Percentiles rank a stretch among this genome's conserved stretches.
Conservation (phyloP, 2,888 invertebrate species). For the Bhutanitis thaidina region DNA sequence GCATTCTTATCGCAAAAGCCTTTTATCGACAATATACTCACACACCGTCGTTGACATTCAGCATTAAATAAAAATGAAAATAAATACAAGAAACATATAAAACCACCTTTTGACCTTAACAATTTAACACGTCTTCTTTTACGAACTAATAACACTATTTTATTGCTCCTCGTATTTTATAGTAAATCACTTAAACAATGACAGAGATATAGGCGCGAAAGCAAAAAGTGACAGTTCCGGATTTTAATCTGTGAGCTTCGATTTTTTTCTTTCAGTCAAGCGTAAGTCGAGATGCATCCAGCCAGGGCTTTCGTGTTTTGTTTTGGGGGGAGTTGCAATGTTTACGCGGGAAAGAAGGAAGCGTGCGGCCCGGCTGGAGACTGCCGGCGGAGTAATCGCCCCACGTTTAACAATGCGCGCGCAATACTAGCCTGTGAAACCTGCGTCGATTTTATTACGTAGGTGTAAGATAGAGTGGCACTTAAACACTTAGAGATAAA, state of each 20-base stretch:
- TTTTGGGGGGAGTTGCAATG: conserved; percentile 55
- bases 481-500: conserved; percentile 33
- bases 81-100: conserved; percentile 31
- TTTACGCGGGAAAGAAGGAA: conserved; percentile 53
- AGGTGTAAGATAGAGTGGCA: conserved; percentile 60
- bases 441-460: conserved; percentile 55
- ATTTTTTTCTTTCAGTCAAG: conserved; percentile 34
- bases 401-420: conserved; percentile 61
- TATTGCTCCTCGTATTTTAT: conserved; percentile 45
- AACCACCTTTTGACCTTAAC: conserved; percentile 49
- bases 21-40: conserved; percentile 56
- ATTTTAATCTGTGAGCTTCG: conserved; percentile 26
- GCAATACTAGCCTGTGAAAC: conserved; percentile 40
- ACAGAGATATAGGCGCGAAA: conserved; percentile 52
- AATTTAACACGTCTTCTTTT: conserved; percentile 38
- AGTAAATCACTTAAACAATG: conserved; percentile 23
- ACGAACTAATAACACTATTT: conserved; percentile 58
- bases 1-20: conserved; percentile 46
- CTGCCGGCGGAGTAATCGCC: conserved; percentile 70
- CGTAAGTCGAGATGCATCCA: conserved; percentile 44
- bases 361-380: conserved; percentile 74
- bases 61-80: conserved; percentile 25
- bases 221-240: conserved; percentile 28
- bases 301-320: conserved; percentile 71
- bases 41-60: conserved; percentile 35